Evolutionary conservation across 2,113 vertebrate species (phyloP).

Genomic region (Passer domesticus): DNA sequence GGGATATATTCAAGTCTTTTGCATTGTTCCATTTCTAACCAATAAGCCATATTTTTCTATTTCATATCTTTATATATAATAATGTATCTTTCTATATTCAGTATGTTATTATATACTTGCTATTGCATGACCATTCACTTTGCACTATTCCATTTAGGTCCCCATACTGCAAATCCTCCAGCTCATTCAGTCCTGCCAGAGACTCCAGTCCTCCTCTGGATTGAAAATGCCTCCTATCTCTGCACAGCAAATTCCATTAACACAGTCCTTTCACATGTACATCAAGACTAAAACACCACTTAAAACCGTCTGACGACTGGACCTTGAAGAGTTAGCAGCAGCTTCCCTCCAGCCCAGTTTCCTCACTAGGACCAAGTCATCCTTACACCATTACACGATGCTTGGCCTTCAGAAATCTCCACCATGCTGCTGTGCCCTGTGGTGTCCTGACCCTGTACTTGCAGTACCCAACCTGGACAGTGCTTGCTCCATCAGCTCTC

Average conservation of each 20-base stretch:
- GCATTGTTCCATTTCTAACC: not conserved
- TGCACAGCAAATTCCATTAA: not conserved
- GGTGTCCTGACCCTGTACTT: not conserved
- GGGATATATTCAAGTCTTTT: not conserved
- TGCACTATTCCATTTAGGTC: not conserved
- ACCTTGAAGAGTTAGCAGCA: not conserved
- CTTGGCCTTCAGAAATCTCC: not conserved
- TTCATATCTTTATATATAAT: not conserved
- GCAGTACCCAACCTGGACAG: not conserved
- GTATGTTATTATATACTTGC: not conserved
- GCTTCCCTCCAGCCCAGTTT: not conserved
- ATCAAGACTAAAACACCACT: not conserved
- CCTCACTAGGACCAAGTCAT: not conserved
- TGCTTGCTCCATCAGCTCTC: not conserved
- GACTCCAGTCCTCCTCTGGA: not conserved
- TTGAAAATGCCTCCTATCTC: accelerated
- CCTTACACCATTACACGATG: accelerated
- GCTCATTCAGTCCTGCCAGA: not conserved
- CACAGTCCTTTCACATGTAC: not conserved
- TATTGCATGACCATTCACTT: not conserved
- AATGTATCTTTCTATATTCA: not conserved
- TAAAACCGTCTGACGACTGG: not conserved
- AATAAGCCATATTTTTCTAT: not conserved
- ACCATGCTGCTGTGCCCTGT: accelerated
- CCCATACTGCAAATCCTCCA: not conserved